Evolutionary conservation across 2,888 invertebrate species (phyloP), one percentile per base, ranked within the genome.

Genomic region (Chaetogeoica ovagalla): DNA sequence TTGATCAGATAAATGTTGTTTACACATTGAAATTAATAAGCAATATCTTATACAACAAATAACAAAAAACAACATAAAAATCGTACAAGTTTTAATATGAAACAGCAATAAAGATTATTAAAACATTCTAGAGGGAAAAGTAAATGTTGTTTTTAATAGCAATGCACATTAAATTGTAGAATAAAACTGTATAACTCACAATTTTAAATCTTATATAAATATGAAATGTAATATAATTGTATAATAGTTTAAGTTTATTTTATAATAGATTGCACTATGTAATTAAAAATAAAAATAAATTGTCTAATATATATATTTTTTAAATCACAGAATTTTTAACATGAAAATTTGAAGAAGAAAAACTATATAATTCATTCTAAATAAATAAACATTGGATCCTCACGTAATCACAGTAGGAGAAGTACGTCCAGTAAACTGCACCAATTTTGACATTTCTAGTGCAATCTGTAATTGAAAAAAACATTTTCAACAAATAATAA

Each of bases 371-470:
- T 59, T 21, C 21, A 57, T 68, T 62, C 19, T 23, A 6, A 66
- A 57, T 21, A 71, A 70, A 71, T 15, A 57, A 79, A 59, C 11
- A 57, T 39, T 6, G 60, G 37, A 65, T 71, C 30, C 62, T 88
- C 93, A 95, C 85, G 99, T 99, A 86, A 99, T 98, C 83, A 99
- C 98, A 71, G 98, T 98, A 81, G 99, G 99, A 37, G 91, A 91
- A 83, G 92, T 91, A 69, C 98, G 91, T 9, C 97, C 97, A 4
- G 98, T 98, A 86, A 92, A 93, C 84, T 93, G 90, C 83, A 90
- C 89, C 79, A 99, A 89, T 85, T 94, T 90, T 0, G 96, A 93
- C 63, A 98, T 88, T 84, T 93, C 88, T 79, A 98, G 88, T 0
- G 96, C 97, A 82, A 98, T 93, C 82, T 93, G 69, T 37, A 82